Conservation (phyloP, 2,113 vertebrate species). For the Tupaia tana region DNA sequence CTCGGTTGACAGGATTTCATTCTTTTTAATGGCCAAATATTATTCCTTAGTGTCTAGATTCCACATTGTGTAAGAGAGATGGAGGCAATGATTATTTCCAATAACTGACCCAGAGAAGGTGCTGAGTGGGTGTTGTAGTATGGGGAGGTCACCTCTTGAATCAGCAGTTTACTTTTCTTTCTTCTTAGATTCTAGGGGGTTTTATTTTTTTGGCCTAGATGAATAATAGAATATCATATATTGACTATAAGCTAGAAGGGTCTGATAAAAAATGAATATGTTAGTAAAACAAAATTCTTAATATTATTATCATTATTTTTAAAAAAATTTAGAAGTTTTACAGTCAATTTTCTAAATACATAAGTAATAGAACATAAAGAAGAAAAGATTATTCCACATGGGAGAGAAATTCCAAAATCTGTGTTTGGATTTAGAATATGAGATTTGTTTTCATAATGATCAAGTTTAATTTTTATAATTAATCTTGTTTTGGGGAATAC, state of each 20-base stretch:
- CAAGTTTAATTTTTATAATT: background rate
- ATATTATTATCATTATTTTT: background rate
- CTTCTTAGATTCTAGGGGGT: background rate
- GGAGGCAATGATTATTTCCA: background rate
- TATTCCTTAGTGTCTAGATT: too few species aligned
- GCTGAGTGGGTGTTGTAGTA: background rate
- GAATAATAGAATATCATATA: background rate
- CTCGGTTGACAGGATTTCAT: too few species aligned
- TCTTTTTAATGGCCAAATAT: too few species aligned
- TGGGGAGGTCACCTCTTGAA: background rate
- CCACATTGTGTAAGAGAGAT: background rate
- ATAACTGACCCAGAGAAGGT: background rate
- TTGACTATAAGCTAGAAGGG: background rate
- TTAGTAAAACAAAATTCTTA: background rate
- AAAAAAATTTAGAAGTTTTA: background rate
- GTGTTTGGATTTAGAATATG: background rate
- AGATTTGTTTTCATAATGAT: background rate
- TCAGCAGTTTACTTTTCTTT: background rate
- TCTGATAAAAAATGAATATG: background rate
- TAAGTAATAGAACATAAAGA: background rate
- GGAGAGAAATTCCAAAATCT: background rate
- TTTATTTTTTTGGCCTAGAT: background rate
- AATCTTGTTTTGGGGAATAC: background rate
- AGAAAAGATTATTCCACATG: background rate
- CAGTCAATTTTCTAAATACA: background rate